Evolutionary conservation across 2,888 invertebrate species (phyloP).

Genomic region (Nycteola revayana): DNA sequence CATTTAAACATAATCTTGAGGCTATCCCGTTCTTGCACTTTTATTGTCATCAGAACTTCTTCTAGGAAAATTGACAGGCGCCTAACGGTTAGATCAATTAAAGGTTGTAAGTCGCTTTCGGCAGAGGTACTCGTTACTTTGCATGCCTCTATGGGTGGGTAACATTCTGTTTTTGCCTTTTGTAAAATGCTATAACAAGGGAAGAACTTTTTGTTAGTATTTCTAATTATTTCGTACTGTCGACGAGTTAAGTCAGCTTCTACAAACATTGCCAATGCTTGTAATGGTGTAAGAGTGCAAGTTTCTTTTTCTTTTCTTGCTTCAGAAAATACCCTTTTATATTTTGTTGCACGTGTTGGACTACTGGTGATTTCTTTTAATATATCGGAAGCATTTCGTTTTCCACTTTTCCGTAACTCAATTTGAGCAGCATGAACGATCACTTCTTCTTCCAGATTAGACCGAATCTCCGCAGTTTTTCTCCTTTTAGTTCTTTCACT

Average conservation of each 20-base stretch:
- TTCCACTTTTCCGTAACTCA: no score
- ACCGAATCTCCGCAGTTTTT: no score
- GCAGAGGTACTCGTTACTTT: slow-evolving; percentile 1
- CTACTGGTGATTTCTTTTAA: no score
- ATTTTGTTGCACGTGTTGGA: no score
- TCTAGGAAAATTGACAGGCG: slow-evolving; percentile 4
- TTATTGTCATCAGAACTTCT: slow-evolving; percentile 3
- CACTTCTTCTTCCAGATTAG: no score
- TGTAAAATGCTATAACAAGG: slow-evolving; percentile 2
- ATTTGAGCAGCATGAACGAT: no score
- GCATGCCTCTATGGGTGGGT: not conserved
- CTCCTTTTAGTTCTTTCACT: no score
- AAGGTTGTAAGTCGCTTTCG: slow-evolving; percentile 1
- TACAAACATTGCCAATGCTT: slow-evolving; percentile 4
- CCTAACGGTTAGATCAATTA: slow-evolving; percentile 2
- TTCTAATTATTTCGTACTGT: slow-evolving; percentile 3
- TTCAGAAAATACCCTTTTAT: no score
- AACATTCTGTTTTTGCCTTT: slow-evolving; percentile 1
- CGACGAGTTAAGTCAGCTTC: slow-evolving; percentile 4
- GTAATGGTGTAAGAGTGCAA: not conserved
- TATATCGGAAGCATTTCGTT: no score
- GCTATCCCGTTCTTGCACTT: not conserved
- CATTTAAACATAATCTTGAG: no score
- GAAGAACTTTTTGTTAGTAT: not conserved
- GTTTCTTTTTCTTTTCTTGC: no score